Evolutionary conservation across 2,113 vertebrate species (phyloP).

Genomic region (Ctenomys sociabilis): DNA sequence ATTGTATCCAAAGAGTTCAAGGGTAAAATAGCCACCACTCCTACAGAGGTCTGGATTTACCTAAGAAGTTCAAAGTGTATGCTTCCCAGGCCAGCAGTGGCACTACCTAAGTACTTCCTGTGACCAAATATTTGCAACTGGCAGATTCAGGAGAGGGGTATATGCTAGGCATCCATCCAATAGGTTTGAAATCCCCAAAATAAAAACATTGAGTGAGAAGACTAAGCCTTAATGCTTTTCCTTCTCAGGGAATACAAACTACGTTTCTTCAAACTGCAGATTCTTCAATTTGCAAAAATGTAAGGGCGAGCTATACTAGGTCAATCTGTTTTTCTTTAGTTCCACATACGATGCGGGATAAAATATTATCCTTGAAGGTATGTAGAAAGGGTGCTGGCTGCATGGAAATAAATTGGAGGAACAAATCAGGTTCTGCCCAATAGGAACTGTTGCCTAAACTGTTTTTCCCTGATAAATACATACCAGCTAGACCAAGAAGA

Average conservation of each 20-base stretch:
- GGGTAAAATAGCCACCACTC: neutral
- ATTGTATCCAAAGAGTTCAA: neutral
- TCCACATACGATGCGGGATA: neutral
- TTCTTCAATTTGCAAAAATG: neutral
- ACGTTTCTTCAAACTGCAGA: neutral
- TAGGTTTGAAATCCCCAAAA: neutral
- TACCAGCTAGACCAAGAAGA: neutral
- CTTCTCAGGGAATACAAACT: conserved; percentile 8
- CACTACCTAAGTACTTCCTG: neutral
- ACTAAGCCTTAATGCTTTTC: conserved; percentile 17
- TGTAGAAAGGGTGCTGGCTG: no score
- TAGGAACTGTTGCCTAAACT: neutral
- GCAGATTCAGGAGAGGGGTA: neutral
- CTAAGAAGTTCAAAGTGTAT: neutral
- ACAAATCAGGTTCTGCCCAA: neutral
- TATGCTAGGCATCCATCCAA: neutral
- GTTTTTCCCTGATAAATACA: neutral
- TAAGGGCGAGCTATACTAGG: neutral
- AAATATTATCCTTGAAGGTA: neutral
- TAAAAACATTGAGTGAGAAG: neutral
- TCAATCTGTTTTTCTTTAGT: neutral
- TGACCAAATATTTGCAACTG: neutral
- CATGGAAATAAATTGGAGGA: neutral
- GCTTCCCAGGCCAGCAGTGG: neutral
- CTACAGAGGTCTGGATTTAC: neutral